These are phyloP conservation scores for Pelochelys cantorii DNA, from an alignment of 2,797 vertebrate species.

Conservation along the genomic window DNA sequence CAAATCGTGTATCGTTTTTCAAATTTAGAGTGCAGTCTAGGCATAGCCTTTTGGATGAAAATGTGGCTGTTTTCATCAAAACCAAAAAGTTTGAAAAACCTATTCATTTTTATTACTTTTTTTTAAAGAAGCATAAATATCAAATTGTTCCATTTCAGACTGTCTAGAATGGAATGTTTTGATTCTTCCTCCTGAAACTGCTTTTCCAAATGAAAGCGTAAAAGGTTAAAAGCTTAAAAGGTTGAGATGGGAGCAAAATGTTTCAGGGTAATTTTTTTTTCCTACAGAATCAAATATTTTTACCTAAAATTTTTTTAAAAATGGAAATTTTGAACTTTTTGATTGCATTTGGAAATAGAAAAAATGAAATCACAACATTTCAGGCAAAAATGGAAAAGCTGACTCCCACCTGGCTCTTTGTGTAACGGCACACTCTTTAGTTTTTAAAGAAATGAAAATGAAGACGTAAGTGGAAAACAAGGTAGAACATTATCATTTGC, in stretches of 20 bases:
- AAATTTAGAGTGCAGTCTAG: too few species aligned
- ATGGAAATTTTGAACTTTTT: background rate
- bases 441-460: background rate
- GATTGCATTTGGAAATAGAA: background rate
- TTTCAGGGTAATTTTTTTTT: background rate
- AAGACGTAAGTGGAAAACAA: background rate
- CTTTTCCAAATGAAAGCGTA: background rate
- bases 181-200: background rate
- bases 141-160: background rate
- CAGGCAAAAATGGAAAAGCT: background rate
- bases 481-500: fast-evolving
- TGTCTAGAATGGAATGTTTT: background rate
- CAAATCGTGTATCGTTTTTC: too few species aligned
- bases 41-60: background rate
- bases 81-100: background rate
- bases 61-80: background rate
- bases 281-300: background rate
- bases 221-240: background rate
- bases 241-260: background rate
- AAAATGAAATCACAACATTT: background rate
- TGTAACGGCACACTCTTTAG: background rate
- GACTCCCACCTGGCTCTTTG: background rate
- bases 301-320: background rate
- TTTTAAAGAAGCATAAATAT: background rate
- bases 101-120: background rate